Evolutionary conservation across 2,888 invertebrate species (phyloP).

Genomic region (Iselma pallidipennis): DNA sequence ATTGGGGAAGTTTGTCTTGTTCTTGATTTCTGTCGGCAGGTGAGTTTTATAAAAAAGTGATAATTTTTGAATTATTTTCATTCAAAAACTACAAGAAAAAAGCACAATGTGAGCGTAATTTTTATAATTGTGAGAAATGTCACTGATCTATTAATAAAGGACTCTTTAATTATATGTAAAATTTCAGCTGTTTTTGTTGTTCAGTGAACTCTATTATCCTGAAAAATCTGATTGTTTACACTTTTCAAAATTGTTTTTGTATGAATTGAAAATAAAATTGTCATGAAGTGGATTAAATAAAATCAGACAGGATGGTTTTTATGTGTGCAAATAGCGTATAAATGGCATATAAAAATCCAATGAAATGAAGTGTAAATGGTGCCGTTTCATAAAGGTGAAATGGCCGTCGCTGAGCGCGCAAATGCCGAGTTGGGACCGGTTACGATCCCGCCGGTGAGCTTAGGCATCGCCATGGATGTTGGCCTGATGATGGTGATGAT

Average conservation of each 20-base stretch:
- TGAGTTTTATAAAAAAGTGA: neutral
- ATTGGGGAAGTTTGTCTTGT: neutral
- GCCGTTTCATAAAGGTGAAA: conserved; percentile 51
- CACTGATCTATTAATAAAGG: no score
- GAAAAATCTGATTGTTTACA: no score
- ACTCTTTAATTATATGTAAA: no score
- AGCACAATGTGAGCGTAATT: no score
- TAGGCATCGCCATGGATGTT: conserved; percentile 13
- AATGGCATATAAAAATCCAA: conserved; percentile 51
- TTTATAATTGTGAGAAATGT: no score
- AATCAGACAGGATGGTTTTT: conserved; percentile 34
- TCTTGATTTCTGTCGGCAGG: neutral
- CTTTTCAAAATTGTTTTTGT: no score
- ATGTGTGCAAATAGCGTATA: conserved; percentile 44
- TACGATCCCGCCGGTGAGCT: conserved; percentile 44
- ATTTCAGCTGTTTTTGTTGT: no score
- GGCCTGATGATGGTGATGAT: neutral
- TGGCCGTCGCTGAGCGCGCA: conserved; percentile 53
- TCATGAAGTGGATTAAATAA: conserved; percentile 31
- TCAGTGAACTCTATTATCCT: no score
- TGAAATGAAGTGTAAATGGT: conserved; percentile 55
- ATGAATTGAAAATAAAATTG: neutral
- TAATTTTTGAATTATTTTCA: neutral
- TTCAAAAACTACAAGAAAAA: neutral
- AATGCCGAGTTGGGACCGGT: conserved; percentile 53